Percentiles rank a stretch among this genome's conserved stretches.
phyloP scores from a whole-genome alignment of 2,888 invertebrate species.

The Conomelus anceps region DNA sequence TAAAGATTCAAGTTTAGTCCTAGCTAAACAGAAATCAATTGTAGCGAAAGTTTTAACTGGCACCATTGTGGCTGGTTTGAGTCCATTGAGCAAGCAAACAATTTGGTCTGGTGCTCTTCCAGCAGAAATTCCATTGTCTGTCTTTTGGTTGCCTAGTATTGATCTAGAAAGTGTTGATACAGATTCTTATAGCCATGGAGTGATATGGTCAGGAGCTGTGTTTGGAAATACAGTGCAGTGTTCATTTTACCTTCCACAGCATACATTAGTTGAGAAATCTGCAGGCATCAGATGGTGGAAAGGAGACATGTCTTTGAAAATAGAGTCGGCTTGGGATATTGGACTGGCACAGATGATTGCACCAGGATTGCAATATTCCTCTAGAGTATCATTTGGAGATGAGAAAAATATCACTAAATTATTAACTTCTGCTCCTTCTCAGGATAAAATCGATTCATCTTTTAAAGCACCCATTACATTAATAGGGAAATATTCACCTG shows the following conservation, averaged over 20 bases:
- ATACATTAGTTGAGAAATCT: conserved; percentile 24
- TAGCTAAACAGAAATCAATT: background rate
- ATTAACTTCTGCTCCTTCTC: background rate
- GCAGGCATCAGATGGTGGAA: conserved; percentile 28
- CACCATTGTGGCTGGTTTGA: conserved; percentile 22
- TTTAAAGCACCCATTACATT: conserved; percentile 16
- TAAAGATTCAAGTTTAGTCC: background rate
- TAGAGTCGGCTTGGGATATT: conserved; percentile 24
- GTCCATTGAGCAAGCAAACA: conserved; percentile 14
- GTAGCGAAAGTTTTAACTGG: conserved; percentile 23
- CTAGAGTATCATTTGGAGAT: conserved; percentile 25
- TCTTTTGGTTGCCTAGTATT: conserved; percentile 5
- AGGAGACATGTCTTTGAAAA: conserved; percentile 30
- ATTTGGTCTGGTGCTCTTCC: conserved; percentile 25
- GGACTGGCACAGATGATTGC: conserved; percentile 27
- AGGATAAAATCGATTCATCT: background rate
- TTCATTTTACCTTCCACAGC: conserved; percentile 28
- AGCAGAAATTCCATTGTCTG: conserved; percentile 10
- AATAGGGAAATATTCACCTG: conserved; percentile 14
- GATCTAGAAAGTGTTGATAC: background rate
- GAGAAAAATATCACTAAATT: background rate
- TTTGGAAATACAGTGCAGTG: conserved; percentile 29
- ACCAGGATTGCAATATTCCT: conserved; percentile 29
- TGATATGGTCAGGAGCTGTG: conserved; percentile 29
- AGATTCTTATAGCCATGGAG: conserved; percentile 26